A percentile compares a stretch with the other conserved stretches of the same genome.
These are phyloP conservation scores for Syngnathoides biaculeatus DNA, from an alignment of 2,113 vertebrate species.

Conservation along the genomic window DNA sequence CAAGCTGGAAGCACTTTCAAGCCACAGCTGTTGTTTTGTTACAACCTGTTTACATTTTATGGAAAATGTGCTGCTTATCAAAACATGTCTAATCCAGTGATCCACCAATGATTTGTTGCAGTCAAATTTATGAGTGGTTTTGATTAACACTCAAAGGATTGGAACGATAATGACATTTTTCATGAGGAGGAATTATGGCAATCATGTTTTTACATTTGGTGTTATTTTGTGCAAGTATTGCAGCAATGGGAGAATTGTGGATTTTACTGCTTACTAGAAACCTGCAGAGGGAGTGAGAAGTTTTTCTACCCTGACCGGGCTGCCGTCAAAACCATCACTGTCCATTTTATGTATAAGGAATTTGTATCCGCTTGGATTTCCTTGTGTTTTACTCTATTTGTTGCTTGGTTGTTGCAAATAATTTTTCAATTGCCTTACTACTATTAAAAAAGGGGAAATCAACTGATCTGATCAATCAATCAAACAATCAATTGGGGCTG, in stretches of 20 bases:
- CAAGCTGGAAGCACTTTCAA: slow-evolving; percentile 54
- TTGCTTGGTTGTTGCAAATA: no score
- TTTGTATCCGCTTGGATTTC: no score
- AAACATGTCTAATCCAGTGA: not conserved
- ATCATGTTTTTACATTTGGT: not conserved
- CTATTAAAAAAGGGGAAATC: no score
- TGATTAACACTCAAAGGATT: not conserved
- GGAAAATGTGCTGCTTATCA: not conserved
- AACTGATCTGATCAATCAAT: no score
- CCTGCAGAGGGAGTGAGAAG: no score
- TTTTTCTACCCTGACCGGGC: no score
- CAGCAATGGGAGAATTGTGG: not conserved
- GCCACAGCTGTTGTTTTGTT: slow-evolving; percentile 29
- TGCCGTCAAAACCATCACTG: no score
- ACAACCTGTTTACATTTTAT: slow-evolving; percentile 24
- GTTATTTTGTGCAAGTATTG: not conserved
- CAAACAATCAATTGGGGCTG: no score
- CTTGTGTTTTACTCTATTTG: no score
- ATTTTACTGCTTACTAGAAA: not conserved
- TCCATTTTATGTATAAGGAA: no score
- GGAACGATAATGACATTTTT: not conserved
- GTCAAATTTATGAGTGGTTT: not conserved
- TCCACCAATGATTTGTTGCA: not conserved
- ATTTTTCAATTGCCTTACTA: no score
- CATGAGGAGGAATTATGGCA: not conserved